Evolutionary conservation across 2,888 invertebrate genomes (phyloP).

Genomic region (Leptinotarsa tumamoca): DNA sequence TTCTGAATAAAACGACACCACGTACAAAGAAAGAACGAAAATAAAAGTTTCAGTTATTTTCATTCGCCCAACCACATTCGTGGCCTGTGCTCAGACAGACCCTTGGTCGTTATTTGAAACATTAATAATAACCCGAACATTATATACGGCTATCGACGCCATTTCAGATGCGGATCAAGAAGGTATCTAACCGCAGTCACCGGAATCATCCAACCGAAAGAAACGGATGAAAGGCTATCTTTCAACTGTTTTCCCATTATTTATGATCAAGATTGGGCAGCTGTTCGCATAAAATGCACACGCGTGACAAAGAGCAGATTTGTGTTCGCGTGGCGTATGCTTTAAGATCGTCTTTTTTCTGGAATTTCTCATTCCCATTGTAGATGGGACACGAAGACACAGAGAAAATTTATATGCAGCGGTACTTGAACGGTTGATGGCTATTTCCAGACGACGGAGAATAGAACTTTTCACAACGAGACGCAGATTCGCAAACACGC

Average conservation of each 20-base stretch:
- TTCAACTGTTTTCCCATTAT: constrained; percentile 61
- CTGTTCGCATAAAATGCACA: constrained; percentile 53
- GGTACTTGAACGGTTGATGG: constrained; percentile 23
- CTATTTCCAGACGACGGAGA: constrained; percentile 12
- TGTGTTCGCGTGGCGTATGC: constrained; percentile 49
- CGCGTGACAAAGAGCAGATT: constrained; percentile 51
- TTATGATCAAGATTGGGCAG: constrained; percentile 58
- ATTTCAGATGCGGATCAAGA: constrained; percentile 54
- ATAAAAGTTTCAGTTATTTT: not conserved
- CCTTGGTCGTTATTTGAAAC: not conserved
- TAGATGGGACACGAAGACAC: constrained; percentile 5
- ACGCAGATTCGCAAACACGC: not conserved
- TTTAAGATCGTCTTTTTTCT: constrained; percentile 40
- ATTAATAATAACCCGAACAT: constrained; percentile 35
- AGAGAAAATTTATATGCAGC: not conserved
- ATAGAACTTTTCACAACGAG: not conserved
- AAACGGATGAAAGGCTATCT: constrained; percentile 58
- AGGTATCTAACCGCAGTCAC: constrained; percentile 54
- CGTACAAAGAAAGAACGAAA: too few relatives aligned
- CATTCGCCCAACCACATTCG: not conserved
- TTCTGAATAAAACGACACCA: too few relatives aligned
- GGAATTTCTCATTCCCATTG: constrained; percentile 3
- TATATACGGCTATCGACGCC: constrained; percentile 49
- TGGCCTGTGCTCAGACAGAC: not conserved
- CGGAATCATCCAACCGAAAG: constrained; percentile 58